Evolutionary conservation across 2,888 invertebrate genomes (phyloP).

Genomic region (Vannuccia rotundouncinata): DNA sequence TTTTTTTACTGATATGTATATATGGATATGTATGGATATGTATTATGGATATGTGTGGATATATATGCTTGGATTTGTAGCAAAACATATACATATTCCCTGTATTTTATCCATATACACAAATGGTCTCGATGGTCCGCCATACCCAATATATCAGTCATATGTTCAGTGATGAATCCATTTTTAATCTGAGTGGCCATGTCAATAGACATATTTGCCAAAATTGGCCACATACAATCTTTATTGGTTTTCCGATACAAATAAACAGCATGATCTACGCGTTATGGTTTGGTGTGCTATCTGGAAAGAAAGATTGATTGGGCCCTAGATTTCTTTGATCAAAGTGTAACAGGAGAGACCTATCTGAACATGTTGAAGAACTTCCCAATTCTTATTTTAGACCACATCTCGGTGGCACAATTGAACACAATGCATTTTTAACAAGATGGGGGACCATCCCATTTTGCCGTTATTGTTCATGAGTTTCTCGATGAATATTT

Average conservation of each 20-base stretch:
- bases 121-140: too few species aligned
- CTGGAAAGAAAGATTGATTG: constrained; percentile 8
- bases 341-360: too few species aligned
- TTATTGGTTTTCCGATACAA: constrained; percentile 3
- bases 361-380: constrained; percentile 21
- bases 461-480: neutral
- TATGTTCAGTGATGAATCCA: neutral
- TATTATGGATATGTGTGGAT: too few species aligned
- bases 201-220: constrained; percentile 15
- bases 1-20: too few species aligned
- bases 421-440: constrained; percentile 9
- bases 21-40: too few species aligned
- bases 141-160: too few species aligned
- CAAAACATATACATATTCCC: too few species aligned
- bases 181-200: constrained; percentile 9
- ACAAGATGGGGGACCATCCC: constrained; percentile 3
- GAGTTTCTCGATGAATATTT: neutral
- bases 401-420: neutral
- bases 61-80: too few species aligned
- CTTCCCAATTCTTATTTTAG: constrained; percentile 9
- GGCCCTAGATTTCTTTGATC: neutral
- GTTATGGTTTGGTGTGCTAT: constrained; percentile 14
- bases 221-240: constrained; percentile 1
- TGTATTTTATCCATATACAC: too few species aligned
- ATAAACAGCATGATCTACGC: constrained; percentile 7